These are phyloP conservation scores for Dromius quadrimaculatus DNA, from an alignment of 2,888 invertebrate species.

Conservation along the genomic window DNA sequence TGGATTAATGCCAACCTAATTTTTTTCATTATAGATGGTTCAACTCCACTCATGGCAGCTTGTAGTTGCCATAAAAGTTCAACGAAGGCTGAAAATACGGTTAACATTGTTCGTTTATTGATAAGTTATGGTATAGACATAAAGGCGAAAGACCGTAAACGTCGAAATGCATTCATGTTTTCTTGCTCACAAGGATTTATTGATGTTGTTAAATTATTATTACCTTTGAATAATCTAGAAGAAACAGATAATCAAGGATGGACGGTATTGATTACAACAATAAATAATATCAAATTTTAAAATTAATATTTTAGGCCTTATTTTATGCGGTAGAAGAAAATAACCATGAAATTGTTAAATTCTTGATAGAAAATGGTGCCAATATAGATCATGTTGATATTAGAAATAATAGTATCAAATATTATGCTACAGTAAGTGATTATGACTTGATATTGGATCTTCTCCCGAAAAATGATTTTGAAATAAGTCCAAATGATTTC, in stretches of 20 bases:
- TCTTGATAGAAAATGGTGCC: slow-evolving; percentile 70
- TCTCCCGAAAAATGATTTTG: slow-evolving; percentile 64
- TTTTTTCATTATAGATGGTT: slow-evolving; percentile 69
- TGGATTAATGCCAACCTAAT: background rate
- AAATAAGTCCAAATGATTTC: slow-evolving; percentile 54
- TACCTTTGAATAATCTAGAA: slow-evolving; percentile 70
- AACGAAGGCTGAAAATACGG: slow-evolving; percentile 67
- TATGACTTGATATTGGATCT: slow-evolving; percentile 67
- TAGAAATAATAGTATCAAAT: slow-evolving; percentile 67
- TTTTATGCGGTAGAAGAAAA: slow-evolving; percentile 75
- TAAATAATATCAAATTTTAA: background rate
- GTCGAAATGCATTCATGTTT: slow-evolving; percentile 75
- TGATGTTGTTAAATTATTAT: slow-evolving; percentile 69
- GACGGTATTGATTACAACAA: slow-evolving; percentile 67
- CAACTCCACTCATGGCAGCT: slow-evolving; percentile 74
- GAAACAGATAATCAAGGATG: slow-evolving; percentile 73
- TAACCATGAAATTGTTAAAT: slow-evolving; percentile 68
- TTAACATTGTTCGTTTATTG: slow-evolving; percentile 63
- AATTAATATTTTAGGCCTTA: slow-evolving; percentile 68
- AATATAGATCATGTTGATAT: slow-evolving; percentile 69
- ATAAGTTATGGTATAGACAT: slow-evolving; percentile 69
- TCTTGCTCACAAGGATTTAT: slow-evolving; percentile 71
- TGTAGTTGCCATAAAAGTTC: slow-evolving; percentile 72
- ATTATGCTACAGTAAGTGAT: slow-evolving; percentile 71
- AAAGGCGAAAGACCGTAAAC: slow-evolving; percentile 71